Conservation (phyloP, 2,113 vertebrate species). For the Zosterops pallidus region DNA sequence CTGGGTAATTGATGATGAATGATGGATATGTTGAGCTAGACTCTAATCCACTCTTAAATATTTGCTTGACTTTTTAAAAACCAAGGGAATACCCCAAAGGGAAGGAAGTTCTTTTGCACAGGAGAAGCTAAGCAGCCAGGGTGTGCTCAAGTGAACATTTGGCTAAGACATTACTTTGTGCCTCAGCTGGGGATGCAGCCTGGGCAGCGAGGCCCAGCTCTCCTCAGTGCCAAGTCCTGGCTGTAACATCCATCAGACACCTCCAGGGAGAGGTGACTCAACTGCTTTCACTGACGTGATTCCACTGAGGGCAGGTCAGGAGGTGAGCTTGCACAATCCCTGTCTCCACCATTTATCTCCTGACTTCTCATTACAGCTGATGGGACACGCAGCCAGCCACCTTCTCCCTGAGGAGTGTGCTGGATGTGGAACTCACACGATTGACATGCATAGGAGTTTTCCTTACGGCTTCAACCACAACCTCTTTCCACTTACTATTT, state of each 20-base stretch:
- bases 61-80: constrained; percentile 58
- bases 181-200: constrained; percentile 22
- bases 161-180: constrained; percentile 25
- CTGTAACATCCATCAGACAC: constrained; percentile 14
- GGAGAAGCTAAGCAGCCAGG: constrained; percentile 14
- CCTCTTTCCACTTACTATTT: neutral
- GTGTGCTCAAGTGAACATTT: constrained; percentile 14
- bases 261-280: constrained; percentile 22
- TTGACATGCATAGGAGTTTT: neutral
- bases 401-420: neutral
- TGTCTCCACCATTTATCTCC: neutral
- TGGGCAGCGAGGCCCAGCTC: neutral
- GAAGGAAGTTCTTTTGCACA: constrained; percentile 48
- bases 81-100: constrained; percentile 57
- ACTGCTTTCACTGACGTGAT: neutral
- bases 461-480: neutral
- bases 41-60: constrained; percentile 67
- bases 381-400: neutral
- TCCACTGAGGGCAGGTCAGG: neutral
- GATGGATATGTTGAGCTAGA: constrained; percentile 61
- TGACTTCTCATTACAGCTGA: neutral
- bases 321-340: neutral
- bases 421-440: rapidly evolving
- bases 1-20: constrained; percentile 64
- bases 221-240: neutral